Conservation (phyloP, 2,113 vertebrate species). For the Coracopsis vasa region DNA sequence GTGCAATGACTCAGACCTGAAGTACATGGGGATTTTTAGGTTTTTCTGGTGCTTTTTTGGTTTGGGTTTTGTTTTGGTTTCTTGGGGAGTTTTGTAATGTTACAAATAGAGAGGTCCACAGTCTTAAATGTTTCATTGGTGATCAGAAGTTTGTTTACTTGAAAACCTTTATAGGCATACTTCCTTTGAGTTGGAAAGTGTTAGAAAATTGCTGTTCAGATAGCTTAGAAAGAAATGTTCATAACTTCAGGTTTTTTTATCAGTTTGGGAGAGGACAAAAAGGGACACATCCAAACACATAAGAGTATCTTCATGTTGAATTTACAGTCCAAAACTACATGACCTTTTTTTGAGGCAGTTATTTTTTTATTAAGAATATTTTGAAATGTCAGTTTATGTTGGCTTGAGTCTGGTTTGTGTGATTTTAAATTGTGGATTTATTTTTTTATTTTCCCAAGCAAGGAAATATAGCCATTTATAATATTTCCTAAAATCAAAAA, state of each 20-base stretch:
- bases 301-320: background rate
- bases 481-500: background rate
- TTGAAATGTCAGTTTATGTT: background rate
- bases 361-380: background rate
- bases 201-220: background rate
- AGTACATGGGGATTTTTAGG: background rate
- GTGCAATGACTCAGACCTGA: background rate
- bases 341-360: background rate
- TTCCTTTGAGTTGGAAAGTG: background rate
- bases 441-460: background rate
- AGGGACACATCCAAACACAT: background rate
- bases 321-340: background rate
- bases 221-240: background rate
- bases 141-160: background rate
- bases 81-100: background rate
- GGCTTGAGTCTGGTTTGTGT: background rate
- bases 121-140: background rate
- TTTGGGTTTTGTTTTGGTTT: background rate
- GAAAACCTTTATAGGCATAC: background rate
- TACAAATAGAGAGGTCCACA: fast-evolving
- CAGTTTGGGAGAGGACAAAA: background rate
- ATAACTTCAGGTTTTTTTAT: background rate
- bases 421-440: background rate
- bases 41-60: background rate
- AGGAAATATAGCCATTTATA: background rate